Percentiles rank a stretch among this genome's conserved stretches.
Evolutionary conservation across 2,888 invertebrate species (phyloP).

Genomic region (Drosophila fungiperda): DNA sequence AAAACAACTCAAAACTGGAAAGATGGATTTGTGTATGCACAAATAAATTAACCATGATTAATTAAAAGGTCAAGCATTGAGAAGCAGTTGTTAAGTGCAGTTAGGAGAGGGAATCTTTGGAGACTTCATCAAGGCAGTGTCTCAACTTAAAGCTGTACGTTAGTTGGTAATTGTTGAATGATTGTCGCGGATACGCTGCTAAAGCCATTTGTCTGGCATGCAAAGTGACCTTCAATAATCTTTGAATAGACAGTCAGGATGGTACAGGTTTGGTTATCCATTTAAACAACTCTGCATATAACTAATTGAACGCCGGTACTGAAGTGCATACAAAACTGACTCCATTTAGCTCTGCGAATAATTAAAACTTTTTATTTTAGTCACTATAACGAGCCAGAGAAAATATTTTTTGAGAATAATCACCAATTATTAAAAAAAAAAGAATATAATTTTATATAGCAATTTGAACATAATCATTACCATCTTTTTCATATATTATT

Average conservation of each 20-base stretch:
- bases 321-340: conserved; percentile 55
- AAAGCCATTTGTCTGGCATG: conserved; percentile 23
- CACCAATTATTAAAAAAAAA: neutral
- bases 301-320: conserved; percentile 53
- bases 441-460: neutral
- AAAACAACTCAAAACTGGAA: conserved; percentile 35
- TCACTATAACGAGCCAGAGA: neutral
- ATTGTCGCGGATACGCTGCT: conserved; percentile 35
- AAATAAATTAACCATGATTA: conserved; percentile 72
- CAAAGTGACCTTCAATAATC: conserved; percentile 44
- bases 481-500: neutral
- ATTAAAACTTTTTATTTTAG: conserved; percentile 28
- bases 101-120: conserved; percentile 35
- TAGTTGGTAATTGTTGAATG: conserved; percentile 60
- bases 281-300: conserved; percentile 26
- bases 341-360: conserved; percentile 57
- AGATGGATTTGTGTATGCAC: conserved; percentile 38
- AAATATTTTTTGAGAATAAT: neutral
- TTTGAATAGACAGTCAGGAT: conserved; percentile 31
- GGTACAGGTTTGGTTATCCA: conserved; percentile 29
- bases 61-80: conserved; percentile 72
- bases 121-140: conserved; percentile 51
- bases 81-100: conserved; percentile 49
- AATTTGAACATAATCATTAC: neutral
- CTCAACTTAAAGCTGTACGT: conserved; percentile 26